Percentiles rank a stretch among this genome's conserved stretches.
phyloP scores from a whole-genome alignment of 2,113 vertebrate genomes.

The Lanius collurio region DNA sequence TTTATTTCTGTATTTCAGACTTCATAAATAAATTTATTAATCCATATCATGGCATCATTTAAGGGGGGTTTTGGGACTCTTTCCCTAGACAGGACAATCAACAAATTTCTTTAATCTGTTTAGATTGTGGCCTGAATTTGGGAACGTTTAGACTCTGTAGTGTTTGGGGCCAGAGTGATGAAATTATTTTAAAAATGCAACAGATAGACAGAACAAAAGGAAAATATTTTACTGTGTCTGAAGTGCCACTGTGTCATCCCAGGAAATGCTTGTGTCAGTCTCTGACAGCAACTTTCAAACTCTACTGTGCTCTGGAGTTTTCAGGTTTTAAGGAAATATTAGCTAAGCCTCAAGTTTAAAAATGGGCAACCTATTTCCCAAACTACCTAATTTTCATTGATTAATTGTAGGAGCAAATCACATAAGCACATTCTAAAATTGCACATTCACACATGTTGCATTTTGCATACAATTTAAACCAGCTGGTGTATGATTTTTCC shows the following conservation, averaged over 20 bases:
- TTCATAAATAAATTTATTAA: not conserved
- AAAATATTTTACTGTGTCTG: not conserved
- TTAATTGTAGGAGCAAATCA: not conserved
- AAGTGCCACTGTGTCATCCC: not conserved
- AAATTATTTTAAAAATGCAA: not conserved
- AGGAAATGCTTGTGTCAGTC: not conserved
- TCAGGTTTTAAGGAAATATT: not conserved
- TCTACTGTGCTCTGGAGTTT: not conserved
- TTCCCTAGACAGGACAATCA: not conserved
- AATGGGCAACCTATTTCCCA: not conserved
- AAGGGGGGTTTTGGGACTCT: rapidly evolving
- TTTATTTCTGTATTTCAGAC: not conserved
- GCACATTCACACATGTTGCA: not conserved
- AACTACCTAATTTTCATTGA: not conserved
- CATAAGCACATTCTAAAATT: not conserved
- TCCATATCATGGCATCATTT: not conserved
- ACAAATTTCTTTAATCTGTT: not conserved
- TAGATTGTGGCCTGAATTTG: not conserved
- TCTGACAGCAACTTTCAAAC: not conserved
- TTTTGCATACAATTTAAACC: not conserved
- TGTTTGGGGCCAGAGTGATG: not conserved
- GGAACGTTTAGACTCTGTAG: not conserved
- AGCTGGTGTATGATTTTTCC: not conserved
- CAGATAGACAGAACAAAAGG: not conserved
- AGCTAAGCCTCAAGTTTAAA: not conserved